A percentile compares a stretch with the other conserved stretches of the same genome.
These are phyloP conservation scores for Episyrphus balteatus DNA, from an alignment of 1,140 invertebrate genomes.

Conservation along the genomic window DNA sequence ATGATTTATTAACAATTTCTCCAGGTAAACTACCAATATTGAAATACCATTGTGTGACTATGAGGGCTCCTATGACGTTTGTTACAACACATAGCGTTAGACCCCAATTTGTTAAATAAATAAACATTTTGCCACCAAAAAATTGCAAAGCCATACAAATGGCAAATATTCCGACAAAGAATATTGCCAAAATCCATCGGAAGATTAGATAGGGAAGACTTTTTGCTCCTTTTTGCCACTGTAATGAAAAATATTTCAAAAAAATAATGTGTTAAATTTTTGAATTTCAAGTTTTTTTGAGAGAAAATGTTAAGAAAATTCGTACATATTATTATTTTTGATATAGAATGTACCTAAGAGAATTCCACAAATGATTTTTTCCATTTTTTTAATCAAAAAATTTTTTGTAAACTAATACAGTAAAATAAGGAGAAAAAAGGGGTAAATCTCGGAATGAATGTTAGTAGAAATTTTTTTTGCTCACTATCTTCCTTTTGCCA, in stretches of 20 bases:
- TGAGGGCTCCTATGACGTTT: conserved; percentile 21
- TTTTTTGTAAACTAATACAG: no score
- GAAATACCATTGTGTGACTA: conserved; percentile 29
- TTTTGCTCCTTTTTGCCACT: conserved; percentile 40
- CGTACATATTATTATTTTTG: no score
- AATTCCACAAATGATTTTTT: no score
- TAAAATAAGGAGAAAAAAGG: no score
- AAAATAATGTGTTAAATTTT: no score
- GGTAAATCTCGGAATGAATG: no score
- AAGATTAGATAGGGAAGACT: conserved; percentile 43
- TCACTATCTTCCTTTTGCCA: no score
- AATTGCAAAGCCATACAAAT: conserved; percentile 40
- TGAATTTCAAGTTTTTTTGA: no score
- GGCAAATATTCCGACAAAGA: conserved; percentile 40
- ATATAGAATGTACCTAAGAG: no score
- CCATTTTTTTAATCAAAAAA: no score
- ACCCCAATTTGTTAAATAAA: conserved; percentile 70
- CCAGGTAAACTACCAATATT: conserved; percentile 16
- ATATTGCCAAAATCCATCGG: conserved; percentile 41
- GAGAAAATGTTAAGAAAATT: no score
- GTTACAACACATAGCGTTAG: conserved; percentile 41
- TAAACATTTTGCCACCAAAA: conserved; percentile 38
- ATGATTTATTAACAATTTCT: conserved; percentile 18
- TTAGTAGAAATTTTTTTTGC: no score
- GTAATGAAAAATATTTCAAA: conserved; percentile 16